Evolutionary conservation across 37 sponge, comb jelly and placozoan genomes (phyloP), one percentile per base, ranked within the genome.

Genomic region (Crambe crambe): DNA sequence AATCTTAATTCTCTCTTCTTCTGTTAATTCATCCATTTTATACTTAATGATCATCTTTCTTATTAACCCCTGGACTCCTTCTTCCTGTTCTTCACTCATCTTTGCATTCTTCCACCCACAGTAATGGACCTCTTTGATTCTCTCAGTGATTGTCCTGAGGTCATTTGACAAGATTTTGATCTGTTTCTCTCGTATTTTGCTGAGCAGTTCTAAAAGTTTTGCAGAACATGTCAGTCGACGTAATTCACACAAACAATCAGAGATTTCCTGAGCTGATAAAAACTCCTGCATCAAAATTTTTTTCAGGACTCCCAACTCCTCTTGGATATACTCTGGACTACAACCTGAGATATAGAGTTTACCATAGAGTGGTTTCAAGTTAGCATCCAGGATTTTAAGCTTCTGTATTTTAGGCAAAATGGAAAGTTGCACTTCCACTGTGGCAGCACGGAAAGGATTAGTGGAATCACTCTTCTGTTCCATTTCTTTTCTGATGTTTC

Each of bases 1-100:
- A 17, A 95, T 95, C 58, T 70, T 65, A 15, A 89, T 30, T 0
- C 79, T 66, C 32, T 95, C 93, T 29, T 63, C 65, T 8, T 92
- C 35, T 10, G 94, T 51, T 1, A 95, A 37, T 26, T 90, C 91
- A 75, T 39, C 44, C 35, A 86, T 58, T 60, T 44, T 34, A 25
- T 89, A 95, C 22, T 84, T 56, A 26, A 57, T 67, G 9, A 30
- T 74, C 26, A 92, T 25, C 17, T 41, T 10, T 15, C 42, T 42
- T 23, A 93, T 61, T 12, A 74, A 21, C 20, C 64, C 61, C 5
- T 32, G 36, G 1, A 76, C 60, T 43, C 20, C 57, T 18, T 41
- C 42, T 12, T 79, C 62, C 20, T 76, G 1, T 12, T 77, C 70
- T 58, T 80, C 81, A 18, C 80, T 62, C 15, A 86, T 37, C 66